A percentile compares a stretch with the other conserved stretches of the same genome.
phyloP scores from a whole-genome alignment of 2,888 invertebrate genomes.

The Frankliniella fusca region DNA sequence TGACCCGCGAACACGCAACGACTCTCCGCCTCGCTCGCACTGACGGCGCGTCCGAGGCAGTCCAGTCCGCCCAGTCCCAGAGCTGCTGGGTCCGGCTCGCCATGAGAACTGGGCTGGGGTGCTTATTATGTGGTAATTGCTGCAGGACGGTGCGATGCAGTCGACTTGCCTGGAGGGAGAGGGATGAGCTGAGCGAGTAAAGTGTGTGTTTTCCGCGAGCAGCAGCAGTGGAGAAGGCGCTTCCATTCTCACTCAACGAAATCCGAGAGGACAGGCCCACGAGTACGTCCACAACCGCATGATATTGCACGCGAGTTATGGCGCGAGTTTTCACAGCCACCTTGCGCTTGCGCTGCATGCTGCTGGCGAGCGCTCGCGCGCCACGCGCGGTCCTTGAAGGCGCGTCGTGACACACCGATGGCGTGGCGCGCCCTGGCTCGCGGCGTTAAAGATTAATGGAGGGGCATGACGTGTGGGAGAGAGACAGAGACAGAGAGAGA shows the following conservation, averaged over 20 bases:
- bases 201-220: too few relatives aligned
- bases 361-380: neutral
- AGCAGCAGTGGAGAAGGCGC: too few relatives aligned
- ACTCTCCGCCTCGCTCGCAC: too few relatives aligned
- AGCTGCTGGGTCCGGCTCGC: neutral
- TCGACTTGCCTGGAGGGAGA: neutral
- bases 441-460: constrained; percentile 6
- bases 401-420: neutral
- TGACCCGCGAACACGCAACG: too few relatives aligned
- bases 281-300: too few relatives aligned
- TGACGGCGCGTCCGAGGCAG: too few relatives aligned
- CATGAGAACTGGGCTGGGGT: neutral
- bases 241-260: too few relatives aligned
- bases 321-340: neutral
- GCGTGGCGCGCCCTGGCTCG: neutral
- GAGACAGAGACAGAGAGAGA: neutral
- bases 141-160: neutral
- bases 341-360: neutral
- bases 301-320: neutral
- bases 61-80: too few relatives aligned
- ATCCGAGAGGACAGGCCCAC: too few relatives aligned
- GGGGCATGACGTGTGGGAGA: neutral
- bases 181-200: too few relatives aligned
- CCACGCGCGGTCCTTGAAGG: neutral
- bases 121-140: neutral